These are phyloP conservation scores for Microplitis manilae DNA, from an alignment of 2,888 invertebrate genomes.

Conservation along the genomic window DNA sequence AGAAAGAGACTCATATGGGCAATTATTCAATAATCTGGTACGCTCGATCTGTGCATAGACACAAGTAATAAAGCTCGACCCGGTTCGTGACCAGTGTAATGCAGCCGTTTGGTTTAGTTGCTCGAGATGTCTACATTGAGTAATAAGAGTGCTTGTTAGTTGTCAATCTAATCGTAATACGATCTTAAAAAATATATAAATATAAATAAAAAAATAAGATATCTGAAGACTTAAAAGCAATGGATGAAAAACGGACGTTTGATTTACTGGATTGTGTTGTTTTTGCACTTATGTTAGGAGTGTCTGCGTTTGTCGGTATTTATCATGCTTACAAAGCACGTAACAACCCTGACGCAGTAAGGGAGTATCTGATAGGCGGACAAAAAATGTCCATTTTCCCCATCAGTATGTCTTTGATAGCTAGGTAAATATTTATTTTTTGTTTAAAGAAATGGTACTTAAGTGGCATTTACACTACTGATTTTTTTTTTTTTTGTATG, in stretches of 20 bases:
- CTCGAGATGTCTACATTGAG: constrained; percentile 1
- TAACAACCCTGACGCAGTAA: constrained; percentile 80
- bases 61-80: not conserved
- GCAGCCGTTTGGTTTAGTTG: constrained; percentile 2
- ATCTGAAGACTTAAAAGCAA: constrained; percentile 36
- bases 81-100: constrained; percentile 8
- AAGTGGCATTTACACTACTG: not conserved
- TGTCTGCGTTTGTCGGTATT: constrained; percentile 80
- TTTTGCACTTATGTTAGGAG: constrained; percentile 77
- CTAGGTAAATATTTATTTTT: constrained; percentile 74
- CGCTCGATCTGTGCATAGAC: not conserved
- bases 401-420: constrained; percentile 84
- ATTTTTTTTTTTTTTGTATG: not conserved
- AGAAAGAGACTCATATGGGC: not conserved
- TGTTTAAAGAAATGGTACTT: not conserved
- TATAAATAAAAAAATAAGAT: not conserved
- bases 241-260: constrained; percentile 68
- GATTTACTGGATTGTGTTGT: constrained; percentile 79
- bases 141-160: not conserved
- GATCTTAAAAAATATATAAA: not conserved
- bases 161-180: not conserved
- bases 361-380: constrained; percentile 83
- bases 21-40: not conserved
- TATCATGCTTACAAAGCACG: constrained; percentile 82
- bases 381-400: constrained; percentile 86